A percentile compares a stretch with the other conserved stretches of the same genome.
These are phyloP conservation scores for Conistra vaccinii DNA, from an alignment of 2,888 invertebrate genomes.

Conservation along the genomic window DNA sequence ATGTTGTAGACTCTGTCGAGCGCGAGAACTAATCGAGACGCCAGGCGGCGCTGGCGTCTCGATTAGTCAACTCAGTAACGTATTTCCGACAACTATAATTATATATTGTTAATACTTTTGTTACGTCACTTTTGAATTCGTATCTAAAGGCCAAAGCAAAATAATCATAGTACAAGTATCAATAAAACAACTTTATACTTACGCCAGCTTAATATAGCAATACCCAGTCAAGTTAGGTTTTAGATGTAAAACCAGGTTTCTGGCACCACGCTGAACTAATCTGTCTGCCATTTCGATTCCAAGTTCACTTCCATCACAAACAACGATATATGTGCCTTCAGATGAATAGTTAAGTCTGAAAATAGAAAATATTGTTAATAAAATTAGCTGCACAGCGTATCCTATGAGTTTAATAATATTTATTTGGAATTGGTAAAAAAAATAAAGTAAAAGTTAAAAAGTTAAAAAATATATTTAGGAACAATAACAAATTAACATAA, in stretches of 20 bases:
- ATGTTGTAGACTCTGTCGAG: no score
- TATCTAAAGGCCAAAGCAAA: neutral
- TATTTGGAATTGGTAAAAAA: no score
- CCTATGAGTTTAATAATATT: neutral
- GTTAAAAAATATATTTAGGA: no score
- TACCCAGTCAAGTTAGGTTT: constrained; percentile 31
- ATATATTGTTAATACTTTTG: no score
- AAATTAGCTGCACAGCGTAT: neutral
- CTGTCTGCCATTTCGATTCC: constrained; percentile 48
- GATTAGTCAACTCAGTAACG: no score
- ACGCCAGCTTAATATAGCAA: constrained; percentile 32
- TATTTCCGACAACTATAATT: no score
- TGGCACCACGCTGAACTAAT: constrained; percentile 43
- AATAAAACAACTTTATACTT: constrained; percentile 20
- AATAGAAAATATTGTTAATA: neutral
- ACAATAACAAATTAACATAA: no score
- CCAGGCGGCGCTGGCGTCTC: no score
- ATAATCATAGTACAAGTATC: neutral
- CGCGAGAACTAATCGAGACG: no score
- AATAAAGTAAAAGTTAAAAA: no score
- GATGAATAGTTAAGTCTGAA: constrained; percentile 38
- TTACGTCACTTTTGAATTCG: neutral
- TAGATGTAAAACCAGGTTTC: constrained; percentile 28
- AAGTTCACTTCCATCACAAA: constrained; percentile 63
- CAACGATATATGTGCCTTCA: constrained; percentile 39